Conservation (phyloP, 2,888 invertebrate genomes). For the Leptinotarsa haldemani region DNA sequence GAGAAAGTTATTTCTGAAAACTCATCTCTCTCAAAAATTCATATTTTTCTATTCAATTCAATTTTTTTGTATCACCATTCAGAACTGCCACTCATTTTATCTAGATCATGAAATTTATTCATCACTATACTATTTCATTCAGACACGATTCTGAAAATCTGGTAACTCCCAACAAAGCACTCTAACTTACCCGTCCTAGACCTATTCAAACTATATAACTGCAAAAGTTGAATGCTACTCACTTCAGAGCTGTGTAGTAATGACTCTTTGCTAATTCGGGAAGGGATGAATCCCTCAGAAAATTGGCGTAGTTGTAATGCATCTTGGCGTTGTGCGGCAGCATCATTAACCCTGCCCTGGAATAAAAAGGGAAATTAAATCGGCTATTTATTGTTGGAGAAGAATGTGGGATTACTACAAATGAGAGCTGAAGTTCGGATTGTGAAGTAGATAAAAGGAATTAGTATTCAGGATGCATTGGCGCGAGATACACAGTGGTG, state of each 20-base stretch:
- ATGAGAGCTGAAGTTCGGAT: background rate
- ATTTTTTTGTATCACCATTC: too few species aligned
- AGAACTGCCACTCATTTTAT: too few species aligned
- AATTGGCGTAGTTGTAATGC: constrained; percentile 91
- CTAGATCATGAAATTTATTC: too few species aligned
- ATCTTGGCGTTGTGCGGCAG: constrained; percentile 90
- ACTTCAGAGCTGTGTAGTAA: constrained; percentile 84
- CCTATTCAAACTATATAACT: background rate
- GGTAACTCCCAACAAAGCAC: background rate
- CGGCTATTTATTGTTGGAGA: constrained; percentile 13
- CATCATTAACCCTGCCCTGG: constrained; percentile 82
- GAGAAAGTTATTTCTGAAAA: too few species aligned
- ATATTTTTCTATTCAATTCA: too few species aligned
- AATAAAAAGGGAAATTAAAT: constrained; percentile 49
- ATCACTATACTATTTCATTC: too few species aligned
- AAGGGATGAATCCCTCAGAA: constrained; percentile 80
- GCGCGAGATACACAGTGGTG: background rate
- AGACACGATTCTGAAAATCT: background rate
- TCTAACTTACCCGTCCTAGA: background rate
- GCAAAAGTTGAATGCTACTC: constrained; percentile 59
- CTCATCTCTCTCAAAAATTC: too few species aligned
- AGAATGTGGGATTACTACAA: constrained; percentile 17
- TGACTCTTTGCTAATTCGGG: constrained; percentile 80
- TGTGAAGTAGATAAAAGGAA: background rate
- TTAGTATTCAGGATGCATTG: constrained; percentile 1